Evolutionary conservation across 1,140 invertebrate species (phyloP), one percentile per base, ranked within the genome.

Genomic region (Drosophila kanapiae): DNA sequence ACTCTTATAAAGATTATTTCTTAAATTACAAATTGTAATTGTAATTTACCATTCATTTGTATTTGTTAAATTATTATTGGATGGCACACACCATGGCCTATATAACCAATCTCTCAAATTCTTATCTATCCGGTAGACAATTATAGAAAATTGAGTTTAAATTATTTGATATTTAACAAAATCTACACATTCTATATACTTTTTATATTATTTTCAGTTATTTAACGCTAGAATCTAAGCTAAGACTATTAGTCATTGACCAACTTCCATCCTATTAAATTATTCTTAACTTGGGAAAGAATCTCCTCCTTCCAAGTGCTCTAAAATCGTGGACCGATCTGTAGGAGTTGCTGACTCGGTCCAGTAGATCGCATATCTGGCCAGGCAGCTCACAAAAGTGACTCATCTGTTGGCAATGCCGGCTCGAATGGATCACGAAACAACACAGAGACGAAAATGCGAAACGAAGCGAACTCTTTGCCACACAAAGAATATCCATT

Each of bases 401-500:
- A 74, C 56, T 74, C 70, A 75, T 64, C 51, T 37, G 42, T 51
- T 57, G 51, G 53, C 40, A 58, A 72, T 72, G 69, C 31, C 43
- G 48, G 18, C 27, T 37, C n/a, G 42, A 48, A 47, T 56, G 63
- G 48, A 68, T 68, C 62, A 18, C 11, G 45, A 49, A 23, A 43
- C 37, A 45, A 35, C 10, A 43, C 29, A 27, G 37, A 51, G 31
- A 31, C 45, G 13, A 31, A 33, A 40, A 35, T 35, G 40, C 67
- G 6, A 57, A 69, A 11, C 48, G 3, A 57, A 69, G 14, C 48
- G 3, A 51, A 9, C 29, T 60, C 47, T 45, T 23, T 16, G 48
- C 35, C 42, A 35, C 42, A 49, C 72, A 64, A 57, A 35, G 61
- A 49, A 40, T 72, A 72, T 74, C 54, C 70, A 76, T 76, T 76